Conservation (phyloP, 2,888 invertebrate species). For the Chaitophorus viminalis region DNA sequence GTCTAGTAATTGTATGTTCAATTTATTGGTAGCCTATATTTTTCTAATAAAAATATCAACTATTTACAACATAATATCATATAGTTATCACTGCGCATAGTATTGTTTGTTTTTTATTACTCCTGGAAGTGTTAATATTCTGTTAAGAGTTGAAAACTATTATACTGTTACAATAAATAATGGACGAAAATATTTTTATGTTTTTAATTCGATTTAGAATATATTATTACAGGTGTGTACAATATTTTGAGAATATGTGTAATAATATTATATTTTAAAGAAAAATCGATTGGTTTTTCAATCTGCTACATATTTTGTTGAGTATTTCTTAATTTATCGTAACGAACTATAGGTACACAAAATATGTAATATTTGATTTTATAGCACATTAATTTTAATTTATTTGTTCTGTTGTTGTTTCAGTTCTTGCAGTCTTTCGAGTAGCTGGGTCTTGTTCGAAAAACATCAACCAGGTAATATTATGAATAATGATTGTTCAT, state of each 20-base stretch:
- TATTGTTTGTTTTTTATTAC: background rate
- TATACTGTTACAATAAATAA: background rate
- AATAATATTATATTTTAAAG: background rate
- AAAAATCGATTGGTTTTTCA: background rate
- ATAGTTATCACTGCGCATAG: background rate
- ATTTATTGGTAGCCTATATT: background rate
- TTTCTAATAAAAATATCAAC: background rate
- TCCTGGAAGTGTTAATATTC: background rate
- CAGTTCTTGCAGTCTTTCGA: constrained; percentile 43
- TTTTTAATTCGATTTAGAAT: background rate
- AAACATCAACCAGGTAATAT: constrained; percentile 46
- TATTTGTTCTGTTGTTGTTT: constrained; percentile 33
- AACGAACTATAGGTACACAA: background rate
- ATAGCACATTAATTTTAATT: background rate
- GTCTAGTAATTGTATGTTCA: background rate
- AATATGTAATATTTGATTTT: background rate
- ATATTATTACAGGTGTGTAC: background rate
- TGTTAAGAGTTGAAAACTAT: background rate
- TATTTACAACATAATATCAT: background rate
- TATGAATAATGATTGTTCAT: background rate
- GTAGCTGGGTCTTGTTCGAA: constrained; percentile 20
- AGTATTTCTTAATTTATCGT: background rate
- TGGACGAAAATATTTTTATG: background rate
- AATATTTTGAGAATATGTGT: background rate
- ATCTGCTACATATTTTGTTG: background rate